Base-by-base conservation (phyloP, 2,113 vertebrate species). In the Solea senegalensis region DNA sequence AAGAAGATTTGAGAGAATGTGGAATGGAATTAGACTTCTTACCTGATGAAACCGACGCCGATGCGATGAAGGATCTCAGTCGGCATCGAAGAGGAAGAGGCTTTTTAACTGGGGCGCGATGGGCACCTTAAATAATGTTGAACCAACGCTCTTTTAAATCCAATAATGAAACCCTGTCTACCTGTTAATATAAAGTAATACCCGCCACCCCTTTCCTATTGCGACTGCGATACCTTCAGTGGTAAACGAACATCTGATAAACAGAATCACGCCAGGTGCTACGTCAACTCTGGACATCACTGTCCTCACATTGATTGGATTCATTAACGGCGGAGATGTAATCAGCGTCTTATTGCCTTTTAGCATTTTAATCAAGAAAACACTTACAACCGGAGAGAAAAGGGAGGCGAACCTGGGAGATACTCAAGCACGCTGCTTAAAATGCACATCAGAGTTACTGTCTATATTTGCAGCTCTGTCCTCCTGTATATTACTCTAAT, bases 1-100 rank as follows among this genome's bases (percentile, higher is more conserved):
- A 76, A 80, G 12, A 88, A 90, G 88, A 92, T 90, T 90, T 87
- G 87, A 92, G 83, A 78, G 89, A 92, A 90, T 92, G 80, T 72
- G 64, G 82, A 91, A 93, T 91, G 64, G 82, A 91, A 93, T 91
- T 80, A 69, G 57, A 72, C 64, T 62, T 82, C 71, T 76, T 66
- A 75, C 85, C 79, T 89, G 90, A 92, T 80, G 90, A 91, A 91
- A 91, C 84, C 81, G 68, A 56, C 74, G 84, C 81, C 85, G 89
- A 89, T 89, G 80, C 27, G 74, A 84, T 15, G 50, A 80, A 82
- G 79, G 76, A 85, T 81, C 72, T 57, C 15, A 44, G 74, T 65
- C 64, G 62, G 83, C 57, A 46, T 76, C 59, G 81, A 74, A 82
- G 77, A 65, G 52, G 53, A 72, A 62, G 66, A 69, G 28, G 46